Conservation (phyloP, 2,888 invertebrate genomes). For the Lasioglossum morio region DNA sequence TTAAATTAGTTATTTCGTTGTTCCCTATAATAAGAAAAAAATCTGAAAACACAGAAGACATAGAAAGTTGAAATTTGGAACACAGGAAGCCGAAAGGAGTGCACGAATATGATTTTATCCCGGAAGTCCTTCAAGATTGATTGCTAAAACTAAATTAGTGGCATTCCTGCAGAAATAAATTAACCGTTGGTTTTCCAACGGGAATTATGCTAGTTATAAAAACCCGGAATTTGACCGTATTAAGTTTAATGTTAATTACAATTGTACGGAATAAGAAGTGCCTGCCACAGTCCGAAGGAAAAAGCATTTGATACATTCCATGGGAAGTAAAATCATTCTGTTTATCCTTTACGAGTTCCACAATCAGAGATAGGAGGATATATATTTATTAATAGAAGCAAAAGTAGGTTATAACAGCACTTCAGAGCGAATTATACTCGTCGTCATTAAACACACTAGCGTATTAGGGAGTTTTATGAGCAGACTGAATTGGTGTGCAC, state of each 20-base stretch:
- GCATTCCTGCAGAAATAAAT: no score
- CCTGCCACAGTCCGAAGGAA: background rate
- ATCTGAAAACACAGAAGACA: no score
- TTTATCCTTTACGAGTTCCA: background rate
- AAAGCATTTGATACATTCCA: background rate
- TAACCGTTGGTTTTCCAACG: no score
- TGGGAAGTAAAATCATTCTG: background rate
- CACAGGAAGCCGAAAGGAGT: no score
- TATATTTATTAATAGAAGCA: background rate
- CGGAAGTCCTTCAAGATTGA: no score
- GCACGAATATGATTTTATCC: no score
- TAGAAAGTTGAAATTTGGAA: no score
- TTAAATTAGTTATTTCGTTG: no score
- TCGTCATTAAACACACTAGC: background rate
- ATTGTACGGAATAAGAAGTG: background rate
- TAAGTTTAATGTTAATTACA: background rate
- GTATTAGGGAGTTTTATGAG: background rate
- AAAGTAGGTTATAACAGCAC: conserved; percentile 1
- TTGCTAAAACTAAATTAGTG: no score
- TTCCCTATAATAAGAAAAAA: no score
- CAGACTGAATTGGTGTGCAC: background rate
- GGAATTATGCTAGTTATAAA: background rate
- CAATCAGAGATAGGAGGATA: background rate
- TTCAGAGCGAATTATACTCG: background rate
- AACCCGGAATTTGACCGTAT: background rate